A percentile compares a stretch with the other conserved stretches of the same genome.
These are phyloP conservation scores for Pogonophryne albipinna DNA, from an alignment of 2,797 vertebrate genomes.

Conservation along the genomic window DNA sequence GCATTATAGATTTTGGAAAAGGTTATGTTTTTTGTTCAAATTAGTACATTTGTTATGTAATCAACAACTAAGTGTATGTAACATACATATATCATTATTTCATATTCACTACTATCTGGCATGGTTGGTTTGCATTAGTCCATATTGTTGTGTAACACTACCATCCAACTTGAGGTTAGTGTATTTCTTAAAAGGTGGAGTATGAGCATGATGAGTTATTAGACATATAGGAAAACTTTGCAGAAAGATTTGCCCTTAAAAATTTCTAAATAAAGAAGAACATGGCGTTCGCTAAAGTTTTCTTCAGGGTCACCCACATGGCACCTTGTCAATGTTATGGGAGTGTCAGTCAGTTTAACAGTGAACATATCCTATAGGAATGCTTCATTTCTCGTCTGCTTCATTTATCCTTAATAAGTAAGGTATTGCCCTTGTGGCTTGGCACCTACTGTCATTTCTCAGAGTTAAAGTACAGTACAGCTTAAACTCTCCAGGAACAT, in stretches of 20 bases:
- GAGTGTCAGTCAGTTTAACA: slow-evolving; percentile 13
- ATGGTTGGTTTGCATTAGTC: not conserved
- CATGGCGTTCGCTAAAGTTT: not conserved
- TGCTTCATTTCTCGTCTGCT: slow-evolving; percentile 28
- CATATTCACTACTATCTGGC: too few relatives aligned
- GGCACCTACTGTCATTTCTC: slow-evolving; percentile 22
- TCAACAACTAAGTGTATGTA: too few relatives aligned
- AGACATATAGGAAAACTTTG: not conserved
- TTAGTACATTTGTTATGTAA: too few relatives aligned
- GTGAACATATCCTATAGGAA: slow-evolving; percentile 20
- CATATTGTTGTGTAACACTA: not conserved
- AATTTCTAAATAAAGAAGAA: not conserved
- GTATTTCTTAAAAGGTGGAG: not conserved
- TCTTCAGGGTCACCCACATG: slow-evolving; percentile 15
- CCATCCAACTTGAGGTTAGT: not conserved
- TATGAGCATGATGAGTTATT: not conserved
- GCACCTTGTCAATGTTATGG: slow-evolving; percentile 19
- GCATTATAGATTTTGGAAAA: too few relatives aligned
- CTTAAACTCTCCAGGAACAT: slow-evolving; percentile 42
- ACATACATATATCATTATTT: too few relatives aligned
- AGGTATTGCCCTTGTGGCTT: slow-evolving; percentile 7
- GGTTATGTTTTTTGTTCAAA: too few relatives aligned
- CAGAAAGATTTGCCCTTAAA: not conserved
- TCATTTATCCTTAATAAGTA: slow-evolving; percentile 38
- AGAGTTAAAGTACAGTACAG: slow-evolving; percentile 11